phyloP scores from a whole-genome alignment of 2,888 invertebrate genomes.

The Aelia acuminata region DNA sequence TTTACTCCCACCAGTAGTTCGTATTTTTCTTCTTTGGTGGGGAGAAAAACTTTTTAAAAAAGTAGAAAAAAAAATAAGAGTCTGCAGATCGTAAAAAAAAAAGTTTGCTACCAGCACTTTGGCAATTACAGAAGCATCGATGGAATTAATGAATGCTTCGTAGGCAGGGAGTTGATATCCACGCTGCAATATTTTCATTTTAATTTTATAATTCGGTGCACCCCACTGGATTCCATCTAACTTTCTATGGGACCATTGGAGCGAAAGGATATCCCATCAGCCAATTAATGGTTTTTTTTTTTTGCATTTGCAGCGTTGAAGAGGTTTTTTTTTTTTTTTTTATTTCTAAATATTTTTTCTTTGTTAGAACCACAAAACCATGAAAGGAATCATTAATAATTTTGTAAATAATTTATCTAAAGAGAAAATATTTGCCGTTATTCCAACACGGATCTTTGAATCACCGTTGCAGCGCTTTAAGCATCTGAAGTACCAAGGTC shows the following conservation, averaged over 20 bases:
- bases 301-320: neutral
- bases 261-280: neutral
- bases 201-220: constrained; percentile 41
- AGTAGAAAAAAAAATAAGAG: neutral
- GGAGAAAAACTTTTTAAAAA: neutral
- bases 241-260: neutral
- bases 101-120: constrained; percentile 12
- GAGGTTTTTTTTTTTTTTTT: neutral
- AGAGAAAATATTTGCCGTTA: no score
- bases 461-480: no score
- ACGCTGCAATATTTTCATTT: constrained; percentile 8
- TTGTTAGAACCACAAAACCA: no score
- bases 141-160: neutral
- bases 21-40: neutral
- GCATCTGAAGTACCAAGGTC: no score
- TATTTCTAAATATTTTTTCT: no score
- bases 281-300: neutral
- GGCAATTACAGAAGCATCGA: constrained; percentile 37
- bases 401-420: no score
- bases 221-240: neutral
- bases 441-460: no score
- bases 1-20: neutral
- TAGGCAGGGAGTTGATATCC: neutral
- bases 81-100: neutral
- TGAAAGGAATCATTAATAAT: no score